Base-by-base conservation (phyloP, 2,113 vertebrate genomes). In the Sander vitreus region DNA sequence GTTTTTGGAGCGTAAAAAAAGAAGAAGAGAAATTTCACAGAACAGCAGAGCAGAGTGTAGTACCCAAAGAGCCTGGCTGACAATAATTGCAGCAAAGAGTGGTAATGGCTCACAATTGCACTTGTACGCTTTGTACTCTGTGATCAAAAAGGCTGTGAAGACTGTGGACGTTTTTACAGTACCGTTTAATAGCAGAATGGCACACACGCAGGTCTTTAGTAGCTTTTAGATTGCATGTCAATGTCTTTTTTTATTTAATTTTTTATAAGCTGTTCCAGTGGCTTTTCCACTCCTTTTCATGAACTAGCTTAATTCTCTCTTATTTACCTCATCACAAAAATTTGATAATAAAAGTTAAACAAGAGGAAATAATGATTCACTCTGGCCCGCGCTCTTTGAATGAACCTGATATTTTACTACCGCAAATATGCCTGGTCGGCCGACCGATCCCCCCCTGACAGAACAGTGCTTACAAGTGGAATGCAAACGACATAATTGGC, bases 401-500 rank as follows among this genome's bases (percentile, higher is more conserved):
- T 64, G 75, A 80, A 73, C 80, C 69, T 36, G 53, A 79, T 85
- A 78, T 81, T 88, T 85, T 72, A 80, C 69, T 23, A 45, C 53
- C 1, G 10, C 57, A 86, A 83, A 83, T 71, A 59, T 14, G 63
- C 66, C 66, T 14, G 27, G 48, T 53, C 18, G 0, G 65, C 68
- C 19, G 70, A 75, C 51, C 58, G 78, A n/a, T 62, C 59, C 63
- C 64, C 19, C 27, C 12, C 68, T 25, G 85, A 91, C 90, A 89
- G 78, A 78, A 66, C 63, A 51, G 85, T 81, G 89, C 85, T 85
- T 86, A 91, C 80, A 85, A 73, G 84, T 71, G 64, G 80, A 91
- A 92, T 85, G 60, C 84, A 77, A 91, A 90, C 73, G 11, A 86
- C 78, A 89, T 92, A 91, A 93, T 91, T 93, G 92, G 89, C 88